Evolutionary conservation across 1,140 invertebrate species (phyloP).

Genomic region (Drosophila repletoides): DNA sequence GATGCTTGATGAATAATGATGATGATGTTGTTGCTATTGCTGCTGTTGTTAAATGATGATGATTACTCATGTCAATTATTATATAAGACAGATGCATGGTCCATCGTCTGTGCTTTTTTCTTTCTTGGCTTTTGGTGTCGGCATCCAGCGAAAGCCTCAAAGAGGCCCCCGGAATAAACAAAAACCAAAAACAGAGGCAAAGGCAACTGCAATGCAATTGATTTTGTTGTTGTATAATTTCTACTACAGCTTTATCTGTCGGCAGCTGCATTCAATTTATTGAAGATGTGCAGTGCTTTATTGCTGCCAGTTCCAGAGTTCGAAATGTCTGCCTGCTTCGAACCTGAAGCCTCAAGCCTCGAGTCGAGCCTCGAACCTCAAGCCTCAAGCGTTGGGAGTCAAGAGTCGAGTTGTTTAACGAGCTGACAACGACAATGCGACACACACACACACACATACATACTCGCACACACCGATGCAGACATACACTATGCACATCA

Average conservation of each 20-base stretch:
- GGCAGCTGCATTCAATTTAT: slow-evolving; percentile 70
- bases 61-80: slow-evolving; percentile 73
- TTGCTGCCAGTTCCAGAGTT: slow-evolving; percentile 21
- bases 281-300: slow-evolving; percentile 67
- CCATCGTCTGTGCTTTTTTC: slow-evolving; percentile 4
- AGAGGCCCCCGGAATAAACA: slow-evolving; percentile 28
- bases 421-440: slow-evolving; percentile 40
- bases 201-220: slow-evolving; percentile 73
- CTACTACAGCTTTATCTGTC: slow-evolving; percentile 67
- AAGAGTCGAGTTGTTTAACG: slow-evolving; percentile 37
- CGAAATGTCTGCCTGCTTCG: not conserved
- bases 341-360: slow-evolving; percentile 2
- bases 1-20: not conserved
- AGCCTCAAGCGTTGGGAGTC: slow-evolving; percentile 19
- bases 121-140: not conserved
- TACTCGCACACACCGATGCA: not conserved
- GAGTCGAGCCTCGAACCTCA: not conserved
- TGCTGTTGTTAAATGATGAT: slow-evolving; percentile 32
- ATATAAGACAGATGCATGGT: slow-evolving; percentile 56
- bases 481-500: slow-evolving; percentile 4
- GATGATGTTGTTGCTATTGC: not conserved
- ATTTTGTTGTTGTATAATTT: slow-evolving; percentile 76
- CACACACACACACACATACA: slow-evolving; percentile 10
- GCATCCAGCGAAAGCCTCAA: slow-evolving; percentile 48
- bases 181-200: slow-evolving; percentile 12